Evolutionary conservation across 2,113 vertebrate species (phyloP), one percentile per base, ranked within the genome.

Genomic region (Tachuris rubrigastra): DNA sequence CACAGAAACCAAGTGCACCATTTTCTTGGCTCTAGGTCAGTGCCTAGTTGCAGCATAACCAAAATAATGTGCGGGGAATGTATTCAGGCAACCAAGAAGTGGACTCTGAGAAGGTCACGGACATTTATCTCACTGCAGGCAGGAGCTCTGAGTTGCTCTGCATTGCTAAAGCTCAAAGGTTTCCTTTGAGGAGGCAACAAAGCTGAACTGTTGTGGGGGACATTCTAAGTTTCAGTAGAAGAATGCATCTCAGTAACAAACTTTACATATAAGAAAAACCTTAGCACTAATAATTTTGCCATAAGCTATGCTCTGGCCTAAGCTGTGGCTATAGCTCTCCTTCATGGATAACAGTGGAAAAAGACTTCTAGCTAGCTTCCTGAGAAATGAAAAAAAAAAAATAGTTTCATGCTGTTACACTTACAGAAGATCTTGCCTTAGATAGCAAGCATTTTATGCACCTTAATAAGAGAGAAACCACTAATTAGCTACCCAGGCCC

Each of bases 401-500:
- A 16, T 12, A 27, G 18, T 44, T 76, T 69, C 84, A 85, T 8
- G 27, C 11, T 39, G 11, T 42, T 65, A 56, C 3, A 42, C 46
- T 73, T 44, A 55, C 5, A 67, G 11, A 20, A 67, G 14, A 67
- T 71, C 75, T 60, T 71, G 30, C 19, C 60, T 56, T 87, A 47
- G 46, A 76, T 21, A 63, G 30, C 42, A 90, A 77, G 50, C 22
- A 66, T 62, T 96, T 89, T 25, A 63, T 44, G 56, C 47, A 84
- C 80, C 19, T 63, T 81, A 69, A 21, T 76, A 80, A 59, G 50
- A 76, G 2, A 63, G 39, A 95, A 97, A 84, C 93, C 93, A 92
- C 91, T 92, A 95, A 96, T 93, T 94, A 95, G 94, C 56, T 60
- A 87, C 20, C 30, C 39, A 72, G 91, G 60, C 44, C 52, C 65